Percentiles rank a stretch among this genome's conserved stretches.
These are phyloP conservation scores for Drosophila helvetica DNA, from an alignment of 2,888 invertebrate genomes.

Conservation along the genomic window DNA sequence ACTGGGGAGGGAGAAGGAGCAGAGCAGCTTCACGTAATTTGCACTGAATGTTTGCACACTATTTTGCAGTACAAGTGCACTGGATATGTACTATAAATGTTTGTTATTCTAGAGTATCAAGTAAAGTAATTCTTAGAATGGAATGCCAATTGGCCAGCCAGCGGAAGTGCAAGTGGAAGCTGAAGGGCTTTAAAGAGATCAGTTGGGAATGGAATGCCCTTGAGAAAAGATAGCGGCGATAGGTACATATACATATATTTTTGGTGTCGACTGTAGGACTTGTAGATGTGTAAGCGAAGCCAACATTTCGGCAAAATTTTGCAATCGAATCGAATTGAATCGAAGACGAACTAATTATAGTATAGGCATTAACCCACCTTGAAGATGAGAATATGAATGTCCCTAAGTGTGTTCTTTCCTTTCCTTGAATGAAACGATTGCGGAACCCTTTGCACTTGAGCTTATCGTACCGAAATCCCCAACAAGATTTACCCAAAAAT, in stretches of 20 bases:
- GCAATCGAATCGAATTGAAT: background rate
- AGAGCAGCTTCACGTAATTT: constrained; percentile 23
- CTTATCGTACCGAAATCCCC: constrained; percentile 1
- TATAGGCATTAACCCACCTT: constrained; percentile 63
- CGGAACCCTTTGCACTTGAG: background rate
- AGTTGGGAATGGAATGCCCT: constrained; percentile 1
- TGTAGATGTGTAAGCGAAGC: constrained; percentile 9
- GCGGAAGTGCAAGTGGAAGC: constrained; percentile 4
- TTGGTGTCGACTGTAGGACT: constrained; percentile 23
- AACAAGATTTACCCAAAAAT: constrained; percentile 1
- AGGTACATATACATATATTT: constrained; percentile 23
- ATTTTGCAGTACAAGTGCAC: constrained; percentile 44
- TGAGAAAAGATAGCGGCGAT: background rate
- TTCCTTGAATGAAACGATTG: background rate
- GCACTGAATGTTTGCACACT: constrained; percentile 50
- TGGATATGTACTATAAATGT: constrained; percentile 17
- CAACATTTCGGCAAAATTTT: constrained; percentile 9
- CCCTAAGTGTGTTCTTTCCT: constrained; percentile 66
- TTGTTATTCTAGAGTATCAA: constrained; percentile 18
- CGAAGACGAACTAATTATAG: constrained; percentile 11
- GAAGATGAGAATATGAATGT: constrained; percentile 55
- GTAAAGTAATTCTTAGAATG: constrained; percentile 2
- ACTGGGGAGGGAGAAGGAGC: background rate
- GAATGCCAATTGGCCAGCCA: constrained; percentile 19
- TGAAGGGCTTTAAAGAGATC: constrained; percentile 27